Base-by-base conservation (phyloP, 2,113 vertebrate genomes). In the Rousettus leschenaultii region DNA sequence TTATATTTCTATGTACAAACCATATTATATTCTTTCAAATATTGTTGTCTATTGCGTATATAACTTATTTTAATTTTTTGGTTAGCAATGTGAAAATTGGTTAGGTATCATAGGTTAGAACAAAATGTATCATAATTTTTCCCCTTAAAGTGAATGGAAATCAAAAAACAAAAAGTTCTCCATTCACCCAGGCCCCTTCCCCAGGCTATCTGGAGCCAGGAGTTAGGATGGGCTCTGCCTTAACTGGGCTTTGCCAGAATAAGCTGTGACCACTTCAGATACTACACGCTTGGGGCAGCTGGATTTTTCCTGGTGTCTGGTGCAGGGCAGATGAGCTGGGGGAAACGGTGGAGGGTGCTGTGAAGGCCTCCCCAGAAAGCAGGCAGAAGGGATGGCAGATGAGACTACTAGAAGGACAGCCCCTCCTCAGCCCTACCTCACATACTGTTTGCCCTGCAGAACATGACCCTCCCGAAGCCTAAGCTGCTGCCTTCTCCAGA, bases 121-220 rank as follows among this genome's bases (percentile, higher is more conserved):
- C 89, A n/a, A 86, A 85, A 88, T n/a, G 4, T 88, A 28, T 89
- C 79, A 86, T 48, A 40, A 33, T 66, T 83, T 94, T 92, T 89
- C 26, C 68, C 51, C 73, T 48, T 78, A 94, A 92, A 86, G 38
- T 63, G 15, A 78, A 73, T 38, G 63, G 48, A 79, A 55, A 38
- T 45, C 0, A 26, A 59, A 59, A 59, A 40, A 59, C 11, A 59
- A 40, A 8, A 70, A 61, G 30, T 63, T 77, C 35, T 18, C 53
- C 11, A 61, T 68, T 63, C 59, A 53, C 79, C 35, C n/a, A 63
- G 71, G n/a, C 43, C n/a, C 66, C 43, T 68, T 75, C 11, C 28
- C 22, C 7, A 63, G 63, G 22, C 51, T 30, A 11, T 26, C 53
- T 78, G 53, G 30, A 89, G 71, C 53, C 82, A 70, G 59, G 33